A percentile compares a stretch with the other conserved stretches of the same genome.
These are phyloP conservation scores for Aproaerema taeniolella DNA, from an alignment of 2,888 invertebrate genomes.

Conservation along the genomic window DNA sequence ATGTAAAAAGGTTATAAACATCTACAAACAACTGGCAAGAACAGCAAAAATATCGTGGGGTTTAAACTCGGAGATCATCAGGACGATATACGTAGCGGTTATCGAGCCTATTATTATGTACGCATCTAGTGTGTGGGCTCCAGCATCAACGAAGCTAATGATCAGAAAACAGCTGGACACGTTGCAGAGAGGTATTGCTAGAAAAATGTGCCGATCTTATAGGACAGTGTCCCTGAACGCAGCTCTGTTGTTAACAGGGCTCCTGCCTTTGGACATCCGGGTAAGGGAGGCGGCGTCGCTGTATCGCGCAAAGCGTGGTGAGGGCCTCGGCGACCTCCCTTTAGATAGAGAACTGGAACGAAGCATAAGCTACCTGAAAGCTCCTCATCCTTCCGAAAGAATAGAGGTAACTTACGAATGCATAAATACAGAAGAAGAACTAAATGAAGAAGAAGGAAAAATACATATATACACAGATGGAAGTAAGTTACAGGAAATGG, in stretches of 20 bases:
- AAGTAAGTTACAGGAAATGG: conserved; percentile 15
- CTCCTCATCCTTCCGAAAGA: conserved; percentile 9
- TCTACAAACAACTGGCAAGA: no score
- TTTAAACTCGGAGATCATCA: no score
- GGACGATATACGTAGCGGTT: no score
- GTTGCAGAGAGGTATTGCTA: no score
- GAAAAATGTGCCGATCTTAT: conserved; percentile 14
- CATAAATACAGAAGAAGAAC: conserved; percentile 1
- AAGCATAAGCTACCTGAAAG: background rate
- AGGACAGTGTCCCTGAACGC: conserved; percentile 17
- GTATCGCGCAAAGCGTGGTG: conserved; percentile 18
- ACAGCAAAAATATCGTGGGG: no score
- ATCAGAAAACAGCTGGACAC: no score
- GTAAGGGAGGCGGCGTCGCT: conserved; percentile 16
- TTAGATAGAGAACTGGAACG: conserved; percentile 19
- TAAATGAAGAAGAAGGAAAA: background rate
- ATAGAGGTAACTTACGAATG: background rate
- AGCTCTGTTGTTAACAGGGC: conserved; percentile 11
- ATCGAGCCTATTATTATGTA: no score
- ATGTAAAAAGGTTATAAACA: no score
- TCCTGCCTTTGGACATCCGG: conserved; percentile 8
- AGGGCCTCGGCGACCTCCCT: background rate
- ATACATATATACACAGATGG: conserved; percentile 15
- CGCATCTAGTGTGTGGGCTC: no score
- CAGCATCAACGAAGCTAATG: no score